phyloP scores from a whole-genome alignment of 2,888 invertebrate genomes.

The Ormyrus nitidulus region DNA sequence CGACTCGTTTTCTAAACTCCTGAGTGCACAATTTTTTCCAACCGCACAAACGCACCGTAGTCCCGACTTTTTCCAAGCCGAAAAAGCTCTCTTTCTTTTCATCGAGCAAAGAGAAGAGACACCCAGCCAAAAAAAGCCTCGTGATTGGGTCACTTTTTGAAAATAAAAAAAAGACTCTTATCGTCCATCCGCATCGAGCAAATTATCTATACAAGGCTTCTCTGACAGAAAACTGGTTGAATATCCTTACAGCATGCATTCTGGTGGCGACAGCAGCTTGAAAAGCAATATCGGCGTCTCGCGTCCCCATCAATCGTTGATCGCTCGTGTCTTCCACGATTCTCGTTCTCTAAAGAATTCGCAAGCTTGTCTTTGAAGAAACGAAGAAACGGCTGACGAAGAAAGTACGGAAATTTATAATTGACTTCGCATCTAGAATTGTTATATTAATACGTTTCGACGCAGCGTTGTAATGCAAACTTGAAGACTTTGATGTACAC shows the following conservation, averaged over 20 bases:
- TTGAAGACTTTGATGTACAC: neutral
- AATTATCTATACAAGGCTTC: constrained; percentile 6
- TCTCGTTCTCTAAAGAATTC: constrained; percentile 29
- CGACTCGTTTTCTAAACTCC: constrained; percentile 16
- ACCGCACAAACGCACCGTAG: neutral
- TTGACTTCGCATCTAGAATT: neutral
- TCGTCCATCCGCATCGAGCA: neutral
- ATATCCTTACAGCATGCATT: constrained; percentile 30
- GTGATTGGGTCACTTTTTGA: neutral
- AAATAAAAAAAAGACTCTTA: neutral
- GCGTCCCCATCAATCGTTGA: neutral
- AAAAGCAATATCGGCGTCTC: constrained; percentile 18
- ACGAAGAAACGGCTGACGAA: constrained; percentile 42
- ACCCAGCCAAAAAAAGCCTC: neutral
- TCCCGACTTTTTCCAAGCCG: neutral
- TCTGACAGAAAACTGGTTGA: constrained; percentile 32
- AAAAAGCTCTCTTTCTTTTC: neutral
- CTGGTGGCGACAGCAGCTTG: constrained; percentile 39
- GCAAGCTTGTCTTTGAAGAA: constrained; percentile 17
- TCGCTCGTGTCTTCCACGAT: neutral
- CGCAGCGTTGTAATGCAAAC: neutral
- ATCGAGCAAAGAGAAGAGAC: neutral
- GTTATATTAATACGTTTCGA: constrained; percentile 10
- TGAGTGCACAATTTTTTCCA: constrained; percentile 13
- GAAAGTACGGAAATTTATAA: constrained; percentile 47